Base-by-base conservation (phyloP, 23 tunicate species). In the Oikopleura vanhoeffeni region DNA sequence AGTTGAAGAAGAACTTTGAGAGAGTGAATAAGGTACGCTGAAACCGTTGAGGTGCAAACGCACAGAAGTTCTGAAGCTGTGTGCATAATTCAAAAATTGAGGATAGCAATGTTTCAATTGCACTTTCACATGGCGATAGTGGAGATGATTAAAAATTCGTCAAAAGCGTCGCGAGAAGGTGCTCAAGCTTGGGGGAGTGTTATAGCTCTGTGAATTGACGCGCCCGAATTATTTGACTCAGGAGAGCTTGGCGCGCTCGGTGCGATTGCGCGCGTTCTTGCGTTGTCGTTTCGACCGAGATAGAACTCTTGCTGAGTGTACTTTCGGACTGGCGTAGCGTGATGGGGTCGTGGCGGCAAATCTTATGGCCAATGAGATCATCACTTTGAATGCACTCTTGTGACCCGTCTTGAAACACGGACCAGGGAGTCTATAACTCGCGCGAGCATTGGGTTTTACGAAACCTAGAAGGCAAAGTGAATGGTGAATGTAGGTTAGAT, bases 371-470 rank as follows among this genome's bases (percentile, higher is more conserved):
- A 49, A 49, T 49, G 64, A 8, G 64, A 49, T 49, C 64, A 49
- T 49, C 64, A 49, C 64, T 49, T 49, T 49, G 64, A 49, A 49
- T 49, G 76, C 40, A 87, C 79, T 30, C 28, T 40, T 42, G 85
- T 88, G 86, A 88, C 89, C 89, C 88, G 86, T 88, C 86, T 86
- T 85, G 86, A n/a, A 86, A 85, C 87, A 83, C 86, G 86, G 87
- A 85, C 86, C 86, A 85, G 39, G 86, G 87, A 85, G 88, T 86
- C 87, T 85, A 86, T 41, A 87, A 76, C 32, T 49, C 76, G 85
- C 85, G 39, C 76, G 76, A 39, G 67, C 85, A 40, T 39, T 39
- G 42, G 85, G 30, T 40, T 39, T 28, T 39, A 39, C 85, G 71
- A 39, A 34, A 86, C 38, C 42, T 86, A 57, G 57, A 3, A 2